Evolutionary conservation across 2,888 invertebrate genomes (phyloP).

Genomic region (Pseudococcus viburni): DNA sequence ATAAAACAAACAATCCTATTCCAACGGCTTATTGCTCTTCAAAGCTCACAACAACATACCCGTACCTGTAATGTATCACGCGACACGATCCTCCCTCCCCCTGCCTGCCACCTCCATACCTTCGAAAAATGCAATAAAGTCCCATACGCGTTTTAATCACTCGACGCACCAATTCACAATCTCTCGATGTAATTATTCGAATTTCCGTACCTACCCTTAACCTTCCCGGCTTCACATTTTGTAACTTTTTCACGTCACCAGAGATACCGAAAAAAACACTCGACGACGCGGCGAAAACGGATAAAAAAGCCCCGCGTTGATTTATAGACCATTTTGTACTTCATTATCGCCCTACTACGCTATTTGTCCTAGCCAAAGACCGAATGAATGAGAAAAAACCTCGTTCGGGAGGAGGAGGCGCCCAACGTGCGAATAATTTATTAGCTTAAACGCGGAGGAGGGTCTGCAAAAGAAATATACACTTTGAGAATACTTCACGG

Average conservation of each 20-base stretch:
- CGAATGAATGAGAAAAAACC: conserved; percentile 4
- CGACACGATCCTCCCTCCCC: neutral
- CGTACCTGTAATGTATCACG: neutral
- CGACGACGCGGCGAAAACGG: neutral
- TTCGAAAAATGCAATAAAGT: neutral
- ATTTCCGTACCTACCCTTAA: neutral
- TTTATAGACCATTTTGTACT: conserved; percentile 63
- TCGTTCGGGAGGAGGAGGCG: neutral
- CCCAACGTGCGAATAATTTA: conserved; percentile 52
- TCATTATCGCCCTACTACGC: conserved; percentile 55
- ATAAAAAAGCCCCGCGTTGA: conserved; percentile 25
- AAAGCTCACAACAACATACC: neutral
- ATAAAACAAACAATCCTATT: neutral
- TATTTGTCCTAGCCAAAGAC: conserved; percentile 58
- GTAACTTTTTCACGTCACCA: conserved; percentile 28
- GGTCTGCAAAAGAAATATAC: conserved; percentile 25
- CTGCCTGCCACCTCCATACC: neutral
- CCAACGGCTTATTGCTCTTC: neutral
- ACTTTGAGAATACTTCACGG: neutral
- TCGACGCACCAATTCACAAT: neutral
- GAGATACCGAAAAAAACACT: neutral
- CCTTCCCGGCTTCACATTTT: neutral
- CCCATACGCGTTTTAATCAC: neutral
- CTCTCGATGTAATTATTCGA: conserved; percentile 12
- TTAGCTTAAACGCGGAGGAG: conserved; percentile 55